These are phyloP conservation scores for Talpa occidentalis DNA, from an alignment of 2,113 vertebrate genomes.

Conservation along the genomic window DNA sequence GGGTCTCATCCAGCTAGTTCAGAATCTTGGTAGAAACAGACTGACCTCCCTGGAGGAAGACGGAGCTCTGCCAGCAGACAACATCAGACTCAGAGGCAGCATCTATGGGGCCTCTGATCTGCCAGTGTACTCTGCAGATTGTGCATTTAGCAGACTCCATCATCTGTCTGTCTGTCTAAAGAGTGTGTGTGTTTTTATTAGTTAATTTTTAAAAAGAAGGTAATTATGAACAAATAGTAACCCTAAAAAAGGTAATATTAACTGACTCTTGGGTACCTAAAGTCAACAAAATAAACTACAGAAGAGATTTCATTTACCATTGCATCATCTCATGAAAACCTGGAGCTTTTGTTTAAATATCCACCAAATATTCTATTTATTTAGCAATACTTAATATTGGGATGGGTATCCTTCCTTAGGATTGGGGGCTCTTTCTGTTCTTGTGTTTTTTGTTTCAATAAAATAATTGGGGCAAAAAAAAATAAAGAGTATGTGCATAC, in stretches of 20 bases:
- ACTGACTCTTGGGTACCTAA: neutral
- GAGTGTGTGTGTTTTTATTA: neutral
- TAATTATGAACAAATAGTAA: too few relatives aligned
- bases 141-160: neutral
- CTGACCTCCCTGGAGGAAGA: neutral
- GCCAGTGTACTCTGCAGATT: neutral
- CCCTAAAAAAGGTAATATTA: neutral
- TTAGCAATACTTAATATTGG: neutral
- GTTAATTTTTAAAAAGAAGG: too few relatives aligned
- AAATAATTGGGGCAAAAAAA: neutral
- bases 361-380: neutral
- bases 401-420: neutral
- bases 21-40: neutral
- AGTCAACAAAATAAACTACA: neutral
- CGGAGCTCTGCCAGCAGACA: neutral
- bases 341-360: neutral
- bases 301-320: neutral
- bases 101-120: neutral
- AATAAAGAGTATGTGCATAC: neutral
- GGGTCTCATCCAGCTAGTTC: neutral
- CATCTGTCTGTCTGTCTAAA: neutral
- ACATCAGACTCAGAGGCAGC: neutral
- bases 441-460: constrained; percentile 20
- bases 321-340: neutral
- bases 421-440: neutral